Conservation (phyloP, 2,113 vertebrate genomes). For the Lonchura striata region DNA sequence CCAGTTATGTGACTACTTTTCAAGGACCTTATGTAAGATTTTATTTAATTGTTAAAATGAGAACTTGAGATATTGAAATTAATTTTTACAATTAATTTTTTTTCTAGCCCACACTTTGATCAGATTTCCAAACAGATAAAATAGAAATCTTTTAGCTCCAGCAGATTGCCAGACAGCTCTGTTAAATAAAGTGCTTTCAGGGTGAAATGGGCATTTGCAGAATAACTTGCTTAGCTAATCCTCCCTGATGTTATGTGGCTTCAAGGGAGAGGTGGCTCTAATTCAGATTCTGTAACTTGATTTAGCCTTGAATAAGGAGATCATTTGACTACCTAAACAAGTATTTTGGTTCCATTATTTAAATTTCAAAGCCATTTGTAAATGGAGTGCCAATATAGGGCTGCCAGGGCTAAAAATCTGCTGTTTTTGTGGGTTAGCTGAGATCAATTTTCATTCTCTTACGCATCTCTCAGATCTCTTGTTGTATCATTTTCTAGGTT, state of each 20-base stretch:
- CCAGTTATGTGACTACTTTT: constrained; percentile 19
- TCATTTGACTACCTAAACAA: not conserved
- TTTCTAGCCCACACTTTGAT: not conserved
- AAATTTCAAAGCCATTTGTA: not conserved
- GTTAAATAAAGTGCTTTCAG: not conserved
- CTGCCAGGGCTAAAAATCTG: not conserved
- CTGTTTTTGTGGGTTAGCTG: not conserved
- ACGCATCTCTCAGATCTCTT: not conserved
- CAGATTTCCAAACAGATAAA: not conserved
- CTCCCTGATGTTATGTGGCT: not conserved
- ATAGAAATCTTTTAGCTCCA: not conserved
- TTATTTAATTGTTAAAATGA: not conserved
- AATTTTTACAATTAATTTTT: not conserved
- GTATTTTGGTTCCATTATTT: not conserved
- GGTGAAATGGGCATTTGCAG: not conserved
- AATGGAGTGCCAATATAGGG: not conserved
- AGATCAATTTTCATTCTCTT: not conserved
- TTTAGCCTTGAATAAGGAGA: not conserved
- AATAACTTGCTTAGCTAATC: not conserved
- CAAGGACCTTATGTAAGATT: constrained; percentile 17
- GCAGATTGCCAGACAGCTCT: not conserved
- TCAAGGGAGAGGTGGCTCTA: not conserved
- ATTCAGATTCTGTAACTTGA: not conserved
- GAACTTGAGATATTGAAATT: not conserved
- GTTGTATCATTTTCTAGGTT: constrained; percentile 68